Evolutionary conservation across 2,888 invertebrate genomes (phyloP).

Genomic region (Boloria selene): DNA sequence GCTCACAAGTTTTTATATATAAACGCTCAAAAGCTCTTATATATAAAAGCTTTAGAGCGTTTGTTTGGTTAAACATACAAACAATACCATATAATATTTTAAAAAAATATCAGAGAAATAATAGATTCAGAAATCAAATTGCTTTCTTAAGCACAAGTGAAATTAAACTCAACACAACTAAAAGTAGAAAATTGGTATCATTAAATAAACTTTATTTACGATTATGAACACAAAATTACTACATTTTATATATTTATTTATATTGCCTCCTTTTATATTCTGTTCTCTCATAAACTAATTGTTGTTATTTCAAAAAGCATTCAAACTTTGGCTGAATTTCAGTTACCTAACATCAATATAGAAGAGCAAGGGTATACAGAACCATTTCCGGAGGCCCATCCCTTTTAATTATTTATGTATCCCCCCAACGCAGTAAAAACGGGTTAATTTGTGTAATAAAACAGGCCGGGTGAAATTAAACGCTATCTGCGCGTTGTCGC

Average conservation of each 20-base stretch:
- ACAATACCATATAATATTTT: no score
- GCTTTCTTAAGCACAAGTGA: no score
- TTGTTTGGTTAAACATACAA: no score
- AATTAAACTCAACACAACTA: no score
- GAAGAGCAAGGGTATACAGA: conserved; percentile 42
- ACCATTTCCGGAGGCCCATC: conserved; percentile 44
- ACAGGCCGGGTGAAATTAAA: conserved; percentile 60
- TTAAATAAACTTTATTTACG: not conserved
- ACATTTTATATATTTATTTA: no score
- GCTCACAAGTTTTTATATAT: no score
- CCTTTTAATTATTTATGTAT: conserved; percentile 67
- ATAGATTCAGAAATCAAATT: no score
- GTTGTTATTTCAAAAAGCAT: not conserved
- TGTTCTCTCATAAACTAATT: no score
- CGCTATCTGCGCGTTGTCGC: conserved; percentile 49
- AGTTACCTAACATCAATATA: conserved; percentile 12
- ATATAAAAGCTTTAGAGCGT: not conserved
- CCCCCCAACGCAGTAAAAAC: conserved; percentile 62
- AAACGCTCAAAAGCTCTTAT: no score
- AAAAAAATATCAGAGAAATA: no score
- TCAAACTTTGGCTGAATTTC: conserved; percentile 7
- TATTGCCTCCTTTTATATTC: no score
- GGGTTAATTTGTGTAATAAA: conserved; percentile 73
- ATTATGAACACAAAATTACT: not conserved
- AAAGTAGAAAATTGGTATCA: no score